Evolutionary conservation across 2,113 vertebrate species (phyloP), one percentile per base, ranked within the genome.

Genomic region (Columba janthina): DNA sequence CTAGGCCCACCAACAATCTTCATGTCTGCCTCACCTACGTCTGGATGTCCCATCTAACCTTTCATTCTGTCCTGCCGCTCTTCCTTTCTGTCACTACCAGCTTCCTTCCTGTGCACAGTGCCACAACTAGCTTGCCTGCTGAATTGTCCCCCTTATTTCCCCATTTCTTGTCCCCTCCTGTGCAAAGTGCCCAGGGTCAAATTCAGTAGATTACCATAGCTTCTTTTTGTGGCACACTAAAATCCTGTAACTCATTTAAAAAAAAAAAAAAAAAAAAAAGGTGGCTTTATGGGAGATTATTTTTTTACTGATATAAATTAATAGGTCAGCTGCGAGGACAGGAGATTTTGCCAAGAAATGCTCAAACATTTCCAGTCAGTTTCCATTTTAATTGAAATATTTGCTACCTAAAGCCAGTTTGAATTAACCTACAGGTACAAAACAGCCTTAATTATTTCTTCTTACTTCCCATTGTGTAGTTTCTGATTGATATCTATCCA

Each of bases 1-100:
- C 12, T n/a, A 76, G 58, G 31, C n/a, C 36, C 62, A 16, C n/a
- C 26, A 50, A 85, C 24, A 34, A 5, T 15, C 31, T 58, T 62
- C 24, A 19, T 8, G 4, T n/a, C 71, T 51, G 18, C 31, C 54
- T 53, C 3, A 0, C 38, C 22, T 32, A 2, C 1, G 0, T 54
- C 42, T 25, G 9, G 62, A 58, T 26, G 31, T 36, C 11, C 15
- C 12, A 36, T 31, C 32, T 67, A 29, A 57, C 40, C 34, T 51
- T 62, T 17, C 24, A 25, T 51, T 32, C 58, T 62, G 34, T 31
- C 28, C 26, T 61, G 42, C 14, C 32, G 6, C 6, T 24, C 25
- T 36, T 76, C 53, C 10, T 34, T 85, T 72, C 34, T 83, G 40
- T 72, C 48, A 32, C 48, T 51, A 21, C 34, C 19, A 22, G 18